A percentile compares a stretch with the other conserved stretches of the same genome.
These are phyloP conservation scores for Drosophila pachea DNA, from an alignment of 1,140 invertebrate genomes.

Conservation along the genomic window DNA sequence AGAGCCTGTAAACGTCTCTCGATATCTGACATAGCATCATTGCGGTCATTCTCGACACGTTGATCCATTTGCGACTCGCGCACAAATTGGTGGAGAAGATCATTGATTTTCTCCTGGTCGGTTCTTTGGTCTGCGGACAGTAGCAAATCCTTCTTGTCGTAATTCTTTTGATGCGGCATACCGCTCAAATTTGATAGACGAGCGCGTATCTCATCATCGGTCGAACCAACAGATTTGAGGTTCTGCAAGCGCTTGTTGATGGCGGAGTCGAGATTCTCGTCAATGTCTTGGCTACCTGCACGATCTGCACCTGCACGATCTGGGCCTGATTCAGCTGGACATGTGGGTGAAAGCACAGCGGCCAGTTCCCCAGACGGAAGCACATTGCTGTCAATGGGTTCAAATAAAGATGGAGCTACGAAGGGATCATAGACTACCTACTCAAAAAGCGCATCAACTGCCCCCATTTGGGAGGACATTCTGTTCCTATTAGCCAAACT, in stretches of 20 bases:
- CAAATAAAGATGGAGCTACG: not conserved
- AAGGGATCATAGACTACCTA: slow-evolving; percentile 20
- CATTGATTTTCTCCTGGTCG: slow-evolving; percentile 83
- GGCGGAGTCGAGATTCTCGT: slow-evolving; percentile 75
- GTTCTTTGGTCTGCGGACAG: slow-evolving; percentile 79
- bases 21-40: slow-evolving; percentile 80
- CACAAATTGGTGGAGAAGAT: slow-evolving; percentile 82
- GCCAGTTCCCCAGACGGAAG: slow-evolving; percentile 56
- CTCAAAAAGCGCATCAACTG: slow-evolving; percentile 60
- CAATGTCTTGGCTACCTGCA: slow-evolving; percentile 50
- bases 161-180: slow-evolving; percentile 73
- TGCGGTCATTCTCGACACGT: slow-evolving; percentile 77
- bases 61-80: slow-evolving; percentile 81
- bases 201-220: slow-evolving; percentile 80
- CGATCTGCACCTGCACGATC: slow-evolving; percentile 61
- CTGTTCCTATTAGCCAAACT: slow-evolving; percentile 37
- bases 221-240: slow-evolving; percentile 79
- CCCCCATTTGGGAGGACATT: slow-evolving; percentile 59
- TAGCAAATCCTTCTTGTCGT: slow-evolving; percentile 68
- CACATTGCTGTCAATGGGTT: slow-evolving; percentile 37
- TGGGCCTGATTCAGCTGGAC: slow-evolving; percentile 64
- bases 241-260: slow-evolving; percentile 82
- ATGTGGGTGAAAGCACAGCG: slow-evolving; percentile 60
- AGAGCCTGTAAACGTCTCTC: slow-evolving; percentile 79
- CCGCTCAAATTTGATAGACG: slow-evolving; percentile 82